Evolutionary conservation across 2,888 invertebrate species (phyloP).

Genomic region (Microctonus hyperodae): DNA sequence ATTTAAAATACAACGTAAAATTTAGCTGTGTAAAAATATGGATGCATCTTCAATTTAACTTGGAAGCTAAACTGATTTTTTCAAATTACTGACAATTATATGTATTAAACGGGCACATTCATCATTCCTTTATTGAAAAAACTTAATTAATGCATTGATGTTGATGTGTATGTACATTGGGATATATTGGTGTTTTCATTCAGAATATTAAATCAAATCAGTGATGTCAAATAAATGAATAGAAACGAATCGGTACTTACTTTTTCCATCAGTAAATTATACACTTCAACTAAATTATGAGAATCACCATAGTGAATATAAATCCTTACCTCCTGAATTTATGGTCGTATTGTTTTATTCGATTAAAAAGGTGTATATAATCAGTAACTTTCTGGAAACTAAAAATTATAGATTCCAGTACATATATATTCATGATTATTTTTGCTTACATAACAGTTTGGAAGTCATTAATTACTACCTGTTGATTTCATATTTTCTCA

Average conservation of each 20-base stretch:
- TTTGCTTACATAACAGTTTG: neutral
- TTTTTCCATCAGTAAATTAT: too few relatives aligned
- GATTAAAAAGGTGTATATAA: constrained; percentile 34
- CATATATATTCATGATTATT: neutral
- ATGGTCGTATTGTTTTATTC: constrained; percentile 39
- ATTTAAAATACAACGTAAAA: too few relatives aligned
- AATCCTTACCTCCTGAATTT: neutral
- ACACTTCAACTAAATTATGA: neutral
- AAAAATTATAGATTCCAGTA: neutral
- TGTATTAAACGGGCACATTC: too few relatives aligned
- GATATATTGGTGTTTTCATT: neutral
- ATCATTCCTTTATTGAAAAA: too few relatives aligned
- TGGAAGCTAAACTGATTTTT: too few relatives aligned
- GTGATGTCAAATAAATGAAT: neutral
- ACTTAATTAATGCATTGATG: too few relatives aligned
- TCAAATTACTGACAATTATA: too few relatives aligned
- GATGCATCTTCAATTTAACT: too few relatives aligned
- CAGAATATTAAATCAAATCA: neutral
- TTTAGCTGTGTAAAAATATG: too few relatives aligned
- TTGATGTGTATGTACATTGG: neutral
- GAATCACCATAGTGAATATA: neutral
- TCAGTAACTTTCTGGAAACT: constrained; percentile 7
- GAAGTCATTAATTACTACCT: neutral
- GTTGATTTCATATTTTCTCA: constrained; percentile 7
- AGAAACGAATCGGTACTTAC: too few relatives aligned